Conservation (phyloP, 2,113 vertebrate genomes). For the Pseudorectes ferrugineus region DNA sequence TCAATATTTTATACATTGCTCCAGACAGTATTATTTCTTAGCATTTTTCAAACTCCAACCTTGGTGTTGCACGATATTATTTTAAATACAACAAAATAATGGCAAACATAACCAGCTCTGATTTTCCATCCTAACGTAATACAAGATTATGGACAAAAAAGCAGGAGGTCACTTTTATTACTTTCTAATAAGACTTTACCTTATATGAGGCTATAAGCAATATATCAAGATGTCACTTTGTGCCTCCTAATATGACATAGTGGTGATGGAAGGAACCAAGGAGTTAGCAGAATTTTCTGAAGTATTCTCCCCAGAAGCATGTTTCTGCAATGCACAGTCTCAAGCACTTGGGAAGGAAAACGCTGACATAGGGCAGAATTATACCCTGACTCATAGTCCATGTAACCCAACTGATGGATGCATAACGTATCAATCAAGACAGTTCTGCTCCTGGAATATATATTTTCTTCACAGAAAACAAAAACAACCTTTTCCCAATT, state of each 20-base stretch:
- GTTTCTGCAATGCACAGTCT: conserved; percentile 45
- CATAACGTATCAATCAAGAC: conserved; percentile 42
- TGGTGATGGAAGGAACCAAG: conserved; percentile 63
- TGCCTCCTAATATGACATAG: conserved; percentile 71
- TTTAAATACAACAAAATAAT: conserved; percentile 55
- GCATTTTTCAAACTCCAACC: conserved; percentile 40
- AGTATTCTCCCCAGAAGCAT: conserved; percentile 61
- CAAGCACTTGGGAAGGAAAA: conserved; percentile 34
- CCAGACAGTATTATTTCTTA: conserved; percentile 61
- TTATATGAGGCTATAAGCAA: conserved; percentile 67
- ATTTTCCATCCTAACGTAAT: conserved; percentile 53
- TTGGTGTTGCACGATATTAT: conserved; percentile 37
- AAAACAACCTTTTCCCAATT: not conserved
- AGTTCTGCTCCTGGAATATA: conserved; percentile 41
- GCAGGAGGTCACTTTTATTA: conserved; percentile 66
- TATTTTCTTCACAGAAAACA: conserved; percentile 19
- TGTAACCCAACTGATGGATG: conserved; percentile 54
- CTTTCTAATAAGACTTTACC: conserved; percentile 70
- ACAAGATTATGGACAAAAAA: conserved; percentile 56
- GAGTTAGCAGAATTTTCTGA: conserved; percentile 67
- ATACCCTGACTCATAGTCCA: conserved; percentile 61
- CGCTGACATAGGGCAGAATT: conserved; percentile 45
- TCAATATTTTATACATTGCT: conserved; percentile 47
- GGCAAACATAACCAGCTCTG: conserved; percentile 46
- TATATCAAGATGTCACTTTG: conserved; percentile 72